These are phyloP conservation scores for Epizoanthus scotinus DNA, from an alignment of 92 coral and sea anemone species.

Conservation along the genomic window DNA sequence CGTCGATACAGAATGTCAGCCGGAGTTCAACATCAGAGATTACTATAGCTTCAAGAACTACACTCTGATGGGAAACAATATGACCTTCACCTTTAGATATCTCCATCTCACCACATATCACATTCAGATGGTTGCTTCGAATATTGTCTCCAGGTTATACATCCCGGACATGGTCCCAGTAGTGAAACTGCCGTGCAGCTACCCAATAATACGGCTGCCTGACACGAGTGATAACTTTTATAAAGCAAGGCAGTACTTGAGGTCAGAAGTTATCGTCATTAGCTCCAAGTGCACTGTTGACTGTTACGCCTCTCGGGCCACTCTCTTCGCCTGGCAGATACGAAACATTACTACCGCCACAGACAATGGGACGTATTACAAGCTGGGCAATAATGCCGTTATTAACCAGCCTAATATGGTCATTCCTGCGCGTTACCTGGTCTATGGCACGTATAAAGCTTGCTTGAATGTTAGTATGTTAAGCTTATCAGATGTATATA, in stretches of 20 bases:
- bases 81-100: conserved; percentile 42
- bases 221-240: conserved; percentile 37
- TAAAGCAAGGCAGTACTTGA: conserved; percentile 36
- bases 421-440: conserved; percentile 47
- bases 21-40: conserved; percentile 43
- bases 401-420: conserved; percentile 33
- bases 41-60: conserved; percentile 14
- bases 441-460: conserved; percentile 47
- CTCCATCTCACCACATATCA: conserved; percentile 48
- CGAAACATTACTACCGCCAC: background rate
- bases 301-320: conserved; percentile 72
- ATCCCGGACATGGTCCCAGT: conserved; percentile 46
- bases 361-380: conserved; percentile 14
- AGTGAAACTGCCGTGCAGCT: conserved; percentile 55
- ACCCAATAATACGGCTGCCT: conserved; percentile 53
- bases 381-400: background rate
- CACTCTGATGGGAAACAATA: conserved; percentile 35
- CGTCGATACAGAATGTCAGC: conserved; percentile 47
- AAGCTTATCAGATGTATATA: conserved; percentile 46
- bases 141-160: conserved; percentile 56
- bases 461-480: conserved; percentile 63
- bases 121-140: conserved; percentile 46
- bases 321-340: conserved; percentile 66
- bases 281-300: conserved; percentile 52
- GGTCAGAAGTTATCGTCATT: conserved; percentile 57